Conservation (phyloP, 1,140 invertebrate species). For the Sitobion miscanthi region DNA sequence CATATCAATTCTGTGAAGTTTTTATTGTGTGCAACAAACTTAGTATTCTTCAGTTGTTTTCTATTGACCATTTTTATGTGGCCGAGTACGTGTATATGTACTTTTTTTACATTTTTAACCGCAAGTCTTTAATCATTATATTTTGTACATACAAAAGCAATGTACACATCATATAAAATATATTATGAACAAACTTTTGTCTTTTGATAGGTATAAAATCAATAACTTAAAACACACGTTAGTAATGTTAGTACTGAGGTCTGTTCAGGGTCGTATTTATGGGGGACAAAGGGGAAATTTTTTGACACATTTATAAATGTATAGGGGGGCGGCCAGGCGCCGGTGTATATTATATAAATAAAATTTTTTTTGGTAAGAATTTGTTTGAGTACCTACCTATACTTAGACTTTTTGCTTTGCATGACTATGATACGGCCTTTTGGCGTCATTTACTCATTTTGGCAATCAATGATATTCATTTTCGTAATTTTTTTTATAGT, state of each 20-base stretch:
- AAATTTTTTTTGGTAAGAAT: too few relatives aligned
- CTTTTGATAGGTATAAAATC: not conserved
- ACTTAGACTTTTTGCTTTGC: too few relatives aligned
- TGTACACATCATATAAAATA: not conserved
- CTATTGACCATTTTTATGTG: not conserved
- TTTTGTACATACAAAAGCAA: too few relatives aligned
- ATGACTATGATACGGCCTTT: too few relatives aligned
- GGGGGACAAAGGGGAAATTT: too few relatives aligned
- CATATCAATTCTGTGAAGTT: not conserved
- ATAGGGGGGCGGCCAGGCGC: too few relatives aligned
- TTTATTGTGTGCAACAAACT: not conserved
- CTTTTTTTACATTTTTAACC: not conserved
- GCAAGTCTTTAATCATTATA: not conserved
- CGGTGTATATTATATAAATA: too few relatives aligned
- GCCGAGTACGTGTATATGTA: not conserved
- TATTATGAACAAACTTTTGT: not conserved
- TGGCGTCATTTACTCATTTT: too few relatives aligned
- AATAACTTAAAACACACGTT: not conserved
- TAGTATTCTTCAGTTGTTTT: not conserved
- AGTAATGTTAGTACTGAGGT: not conserved
- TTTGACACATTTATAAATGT: too few relatives aligned
- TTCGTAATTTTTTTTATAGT: too few relatives aligned
- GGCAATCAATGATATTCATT: too few relatives aligned
- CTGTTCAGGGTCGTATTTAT: not conserved
- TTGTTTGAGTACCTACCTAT: too few relatives aligned